Base-by-base conservation (phyloP, 2,888 invertebrate species). In the Carabus problematicus region DNA sequence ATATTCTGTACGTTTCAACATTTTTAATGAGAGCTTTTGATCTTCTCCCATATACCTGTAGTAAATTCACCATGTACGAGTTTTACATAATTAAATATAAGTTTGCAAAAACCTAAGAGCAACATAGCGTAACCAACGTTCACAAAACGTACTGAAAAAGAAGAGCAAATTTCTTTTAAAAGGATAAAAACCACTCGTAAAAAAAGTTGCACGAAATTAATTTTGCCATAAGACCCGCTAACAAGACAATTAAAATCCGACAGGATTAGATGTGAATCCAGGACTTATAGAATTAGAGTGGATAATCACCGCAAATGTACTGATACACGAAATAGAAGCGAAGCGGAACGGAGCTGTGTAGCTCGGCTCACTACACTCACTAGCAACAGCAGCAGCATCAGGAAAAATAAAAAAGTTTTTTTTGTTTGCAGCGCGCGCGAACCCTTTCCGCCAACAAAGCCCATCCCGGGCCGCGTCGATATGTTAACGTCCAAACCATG, bases 191-290 rank as follows among this genome's bases (percentile, higher is more conserved):
- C 14, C 49, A 47, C 39, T 47, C 45, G 49, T 45, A 61, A 49
- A 49, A 14, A 61, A 61, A 61, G 39, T 12, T 47, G 11, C 61
- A 29, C 47, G 49, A 61, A 61, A 61, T 61, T 49, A 61, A 61
- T 61, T 61, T 61, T 40, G 8, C 29, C 49, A 49, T 61, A 39
- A 61, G 61, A 61, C 47, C 39, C 45, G 61, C 61, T 61, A 61
- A 61, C 61, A 61, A 61, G 61, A 61, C 61, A 61, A 61, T 61
- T 61, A 61, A 61, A 61, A 61, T 40, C 39, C 49, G 29, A 61
- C 49, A 47, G 60, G 60, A 60, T 60, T 60, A 29, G 45, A n/a
- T 43, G 45, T 19, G n/a, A 45, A 60, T 16, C 60, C 60, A 43
- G 19, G 60, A 60, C 60, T 60, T 45, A 29, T 16, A 60, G 60